These are phyloP conservation scores for Rhinogobio ventralis DNA, from an alignment of 2,797 vertebrate species.

Conservation along the genomic window DNA sequence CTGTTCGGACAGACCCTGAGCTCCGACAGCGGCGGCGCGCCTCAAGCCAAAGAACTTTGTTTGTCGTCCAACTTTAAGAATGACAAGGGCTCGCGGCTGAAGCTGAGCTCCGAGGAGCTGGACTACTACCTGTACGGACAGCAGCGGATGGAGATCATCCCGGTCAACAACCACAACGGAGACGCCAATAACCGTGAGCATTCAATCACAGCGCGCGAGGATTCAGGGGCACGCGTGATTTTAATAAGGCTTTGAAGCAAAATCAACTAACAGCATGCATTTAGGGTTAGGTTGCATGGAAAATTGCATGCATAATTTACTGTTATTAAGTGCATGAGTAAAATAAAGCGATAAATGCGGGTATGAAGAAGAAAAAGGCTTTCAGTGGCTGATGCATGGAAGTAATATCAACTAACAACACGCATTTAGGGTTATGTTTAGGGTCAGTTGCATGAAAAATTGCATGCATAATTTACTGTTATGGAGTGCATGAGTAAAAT, in stretches of 20 bases:
- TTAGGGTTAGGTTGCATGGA: background rate
- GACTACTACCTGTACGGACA: slow-evolving; percentile 99
- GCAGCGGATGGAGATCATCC: slow-evolving; percentile 99
- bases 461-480: too few relatives aligned
- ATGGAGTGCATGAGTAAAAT: too few relatives aligned
- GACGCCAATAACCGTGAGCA: slow-evolving; percentile 86
- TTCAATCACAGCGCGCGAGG: too few relatives aligned
- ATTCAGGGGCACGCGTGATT: too few relatives aligned
- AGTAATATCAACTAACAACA: background rate
- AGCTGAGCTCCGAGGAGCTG: slow-evolving; percentile 94
- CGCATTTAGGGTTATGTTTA: background rate
- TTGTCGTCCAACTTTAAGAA: slow-evolving; percentile 76
- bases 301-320: background rate
- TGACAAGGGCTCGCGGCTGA: slow-evolving; percentile 74
- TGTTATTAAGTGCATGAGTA: background rate
- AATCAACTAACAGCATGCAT: background rate
- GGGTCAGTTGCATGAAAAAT: background rate
- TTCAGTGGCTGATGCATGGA: background rate
- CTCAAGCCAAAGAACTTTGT: slow-evolving; percentile 77
- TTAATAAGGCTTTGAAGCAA: accelerated
- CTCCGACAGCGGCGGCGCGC: slow-evolving; percentile 59
- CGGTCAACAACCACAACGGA: slow-evolving; percentile 88
- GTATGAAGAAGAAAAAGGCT: background rate
- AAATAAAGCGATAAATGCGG: background rate
- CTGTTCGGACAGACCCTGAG: slow-evolving; percentile 83